phyloP scores from a whole-genome alignment of 2,888 invertebrate species.

The Alcis repandata region DNA sequence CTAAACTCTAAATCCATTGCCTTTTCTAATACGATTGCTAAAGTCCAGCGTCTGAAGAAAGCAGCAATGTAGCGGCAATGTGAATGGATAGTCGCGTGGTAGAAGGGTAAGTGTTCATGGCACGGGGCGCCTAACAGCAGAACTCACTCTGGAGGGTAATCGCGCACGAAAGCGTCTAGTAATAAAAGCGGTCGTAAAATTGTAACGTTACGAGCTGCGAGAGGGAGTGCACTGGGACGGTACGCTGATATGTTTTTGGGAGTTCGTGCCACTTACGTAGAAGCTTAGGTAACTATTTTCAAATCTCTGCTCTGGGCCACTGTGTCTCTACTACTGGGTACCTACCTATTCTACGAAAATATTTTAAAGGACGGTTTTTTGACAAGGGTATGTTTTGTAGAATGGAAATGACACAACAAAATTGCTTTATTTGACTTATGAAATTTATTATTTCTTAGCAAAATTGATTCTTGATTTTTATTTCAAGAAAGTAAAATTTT shows the following conservation, averaged over 20 bases:
- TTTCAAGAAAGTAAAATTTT: too few species aligned
- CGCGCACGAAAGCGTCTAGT: conserved; percentile 86
- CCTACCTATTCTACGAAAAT: too few species aligned
- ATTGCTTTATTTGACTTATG: too few species aligned
- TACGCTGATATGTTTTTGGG: conserved; percentile 81
- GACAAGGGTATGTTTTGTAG: too few species aligned
- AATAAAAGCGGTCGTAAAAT: conserved; percentile 85
- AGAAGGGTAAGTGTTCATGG: conserved; percentile 64
- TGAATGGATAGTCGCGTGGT: conserved; percentile 52
- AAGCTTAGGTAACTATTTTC: neutral
- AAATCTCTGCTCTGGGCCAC: neutral
- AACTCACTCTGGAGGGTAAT: conserved; percentile 86
- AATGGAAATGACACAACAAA: too few species aligned
- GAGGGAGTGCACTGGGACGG: conserved; percentile 82
- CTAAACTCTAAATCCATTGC: conserved; percentile 54
- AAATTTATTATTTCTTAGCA: too few species aligned
- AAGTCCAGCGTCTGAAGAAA: conserved; percentile 23
- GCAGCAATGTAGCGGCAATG: conserved; percentile 62
- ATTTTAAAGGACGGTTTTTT: too few species aligned
- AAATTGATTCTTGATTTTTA: too few species aligned
- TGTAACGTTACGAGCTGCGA: conserved; percentile 84
- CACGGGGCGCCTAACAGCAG: conserved; percentile 81
- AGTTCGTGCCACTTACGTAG: conserved; percentile 58
- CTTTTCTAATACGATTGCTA: conserved; percentile 12
- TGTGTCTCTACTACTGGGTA: neutral